phyloP scores from a whole-genome alignment of 2,888 invertebrate species.

The Meiosimyza decipiens region DNA sequence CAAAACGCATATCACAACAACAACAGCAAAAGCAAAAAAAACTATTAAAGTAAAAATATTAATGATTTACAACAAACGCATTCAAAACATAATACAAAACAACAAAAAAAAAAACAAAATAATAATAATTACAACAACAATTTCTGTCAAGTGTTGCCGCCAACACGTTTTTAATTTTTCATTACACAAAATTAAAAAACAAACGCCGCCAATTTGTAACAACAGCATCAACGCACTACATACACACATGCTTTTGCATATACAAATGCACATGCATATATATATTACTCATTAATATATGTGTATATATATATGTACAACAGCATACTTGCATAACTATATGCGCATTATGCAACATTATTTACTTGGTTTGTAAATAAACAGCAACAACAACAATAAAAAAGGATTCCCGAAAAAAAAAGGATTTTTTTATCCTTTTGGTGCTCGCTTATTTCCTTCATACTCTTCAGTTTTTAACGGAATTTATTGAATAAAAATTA shows the following conservation, averaged over 20 bases:
- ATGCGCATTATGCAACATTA: background rate
- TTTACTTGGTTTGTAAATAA: slow-evolving; percentile 25
- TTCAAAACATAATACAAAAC: slow-evolving; percentile 27
- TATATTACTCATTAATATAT: slow-evolving; percentile 43
- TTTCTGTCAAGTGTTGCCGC: slow-evolving; percentile 19
- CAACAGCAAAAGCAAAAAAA: slow-evolving; percentile 24
- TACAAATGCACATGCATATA: no score
- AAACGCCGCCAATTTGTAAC: slow-evolving; percentile 5
- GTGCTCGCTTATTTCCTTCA: background rate
- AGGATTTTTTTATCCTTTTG: background rate
- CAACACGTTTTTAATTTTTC: background rate
- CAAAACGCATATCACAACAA: slow-evolving; percentile 31
- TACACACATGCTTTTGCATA: no score
- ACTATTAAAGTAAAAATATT: slow-evolving; percentile 31
- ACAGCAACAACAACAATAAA: slow-evolving; percentile 28
- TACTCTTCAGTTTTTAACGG: slow-evolving; percentile 38
- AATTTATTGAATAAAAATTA: slow-evolving; percentile 41
- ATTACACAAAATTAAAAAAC: background rate
- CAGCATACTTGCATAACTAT: background rate
- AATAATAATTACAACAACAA: slow-evolving; percentile 26
- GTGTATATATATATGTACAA: background rate
- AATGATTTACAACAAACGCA: slow-evolving; percentile 32
- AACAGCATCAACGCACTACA: slow-evolving; percentile 3
- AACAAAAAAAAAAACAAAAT: slow-evolving; percentile 22
- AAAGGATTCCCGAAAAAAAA: slow-evolving; percentile 14